A percentile compares a stretch with the other conserved stretches of the same genome.
These are phyloP conservation scores for Listronotus oregonensis DNA, from an alignment of 1,140 invertebrate genomes.

Conservation along the genomic window DNA sequence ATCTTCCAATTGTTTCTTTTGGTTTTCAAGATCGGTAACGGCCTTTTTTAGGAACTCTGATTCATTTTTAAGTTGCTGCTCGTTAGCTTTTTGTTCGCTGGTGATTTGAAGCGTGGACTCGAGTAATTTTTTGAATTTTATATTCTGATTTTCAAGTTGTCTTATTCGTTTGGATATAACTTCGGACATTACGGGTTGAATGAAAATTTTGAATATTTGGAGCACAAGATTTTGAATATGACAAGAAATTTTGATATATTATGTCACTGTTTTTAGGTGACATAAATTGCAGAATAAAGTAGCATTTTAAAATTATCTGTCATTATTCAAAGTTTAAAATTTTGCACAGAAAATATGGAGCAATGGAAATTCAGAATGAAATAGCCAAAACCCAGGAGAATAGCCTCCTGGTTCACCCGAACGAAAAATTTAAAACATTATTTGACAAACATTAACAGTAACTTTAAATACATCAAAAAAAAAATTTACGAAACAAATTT, in stretches of 20 bases:
- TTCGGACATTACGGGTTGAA: slow-evolving; percentile 22
- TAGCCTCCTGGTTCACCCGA: slow-evolving; percentile 29
- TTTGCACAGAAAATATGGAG: slow-evolving; percentile 9
- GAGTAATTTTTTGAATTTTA: slow-evolving; percentile 27
- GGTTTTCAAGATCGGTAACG: slow-evolving; percentile 19
- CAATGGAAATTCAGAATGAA: slow-evolving; percentile 41
- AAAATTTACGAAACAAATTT: slow-evolving; percentile 19
- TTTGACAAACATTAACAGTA: slow-evolving; percentile 32
- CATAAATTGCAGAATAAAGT: background rate
- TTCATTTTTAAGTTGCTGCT: slow-evolving; percentile 11
- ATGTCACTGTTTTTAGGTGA: background rate
- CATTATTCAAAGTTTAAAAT: slow-evolving; percentile 6
- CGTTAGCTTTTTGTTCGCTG: slow-evolving; percentile 10
- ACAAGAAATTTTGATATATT: too few relatives aligned
- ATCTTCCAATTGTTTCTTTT: slow-evolving; percentile 25
- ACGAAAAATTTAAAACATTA: slow-evolving; percentile 29
- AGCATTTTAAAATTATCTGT: background rate
- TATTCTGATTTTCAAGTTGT: slow-evolving; percentile 27
- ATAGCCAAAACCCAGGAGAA: slow-evolving; percentile 28
- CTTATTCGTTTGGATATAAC: slow-evolving; percentile 11
- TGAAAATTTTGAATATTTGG: too few relatives aligned
- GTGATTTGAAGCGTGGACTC: slow-evolving; percentile 18
- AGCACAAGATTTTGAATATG: too few relatives aligned
- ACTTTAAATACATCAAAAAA: slow-evolving; percentile 21
- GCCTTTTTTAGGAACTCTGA: slow-evolving; percentile 15